phyloP scores from a whole-genome alignment of 92 coral and sea anemone species.

The Phenganax marumi region DNA sequence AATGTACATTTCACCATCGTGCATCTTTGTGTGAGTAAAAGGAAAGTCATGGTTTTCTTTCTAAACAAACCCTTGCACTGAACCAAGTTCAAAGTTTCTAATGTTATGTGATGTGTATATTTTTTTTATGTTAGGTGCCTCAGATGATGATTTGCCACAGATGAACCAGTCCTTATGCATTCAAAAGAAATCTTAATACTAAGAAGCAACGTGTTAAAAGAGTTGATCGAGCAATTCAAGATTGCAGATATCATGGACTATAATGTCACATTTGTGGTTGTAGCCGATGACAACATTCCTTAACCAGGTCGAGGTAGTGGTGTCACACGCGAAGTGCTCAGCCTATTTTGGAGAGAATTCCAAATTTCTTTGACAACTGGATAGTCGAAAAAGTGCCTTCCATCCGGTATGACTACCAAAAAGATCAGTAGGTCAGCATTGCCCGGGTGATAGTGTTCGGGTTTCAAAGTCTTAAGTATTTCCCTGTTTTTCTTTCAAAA shows the following conservation, averaged over 20 bases:
- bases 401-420: constrained; percentile 56
- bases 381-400: constrained; percentile 53
- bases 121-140: too few relatives aligned
- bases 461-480: constrained; percentile 37
- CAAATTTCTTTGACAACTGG: constrained; percentile 48
- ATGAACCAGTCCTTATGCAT: background rate
- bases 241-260: background rate
- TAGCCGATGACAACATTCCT: constrained; percentile 6
- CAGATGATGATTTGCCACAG: background rate
- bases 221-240: background rate
- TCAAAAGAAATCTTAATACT: background rate
- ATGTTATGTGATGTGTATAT: too few relatives aligned
- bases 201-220: background rate
- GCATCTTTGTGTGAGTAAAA: too few relatives aligned
- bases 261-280: constrained; percentile 15
- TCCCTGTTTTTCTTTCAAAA: constrained; percentile 47
- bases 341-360: constrained; percentile 54
- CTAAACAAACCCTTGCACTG: too few relatives aligned
- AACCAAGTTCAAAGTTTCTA: too few relatives aligned
- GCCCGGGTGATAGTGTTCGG: constrained; percentile 49
- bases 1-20: too few relatives aligned
- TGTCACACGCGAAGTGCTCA: constrained; percentile 23
- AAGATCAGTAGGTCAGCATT: constrained; percentile 50
- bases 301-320: constrained; percentile 32
- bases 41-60: too few relatives aligned